phyloP scores from a whole-genome alignment of 2,113 vertebrate species.

The Felis catus region F.catus_Fca126_mat1.0 CM031412.1:131359001-131359500 shows the following conservation, averaged over 20 bases:
- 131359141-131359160: neutral
- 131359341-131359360: neutral
- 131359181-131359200: neutral
- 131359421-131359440: neutral
- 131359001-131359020: neutral
- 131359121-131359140: neutral
- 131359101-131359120: neutral
- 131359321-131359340: neutral
- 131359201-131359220: neutral
- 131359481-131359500: neutral
- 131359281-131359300: neutral
- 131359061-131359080: neutral
- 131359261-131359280: neutral
- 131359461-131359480: neutral
- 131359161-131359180: neutral
- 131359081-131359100: neutral
- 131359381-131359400: neutral
- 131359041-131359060: neutral
- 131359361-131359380: neutral
- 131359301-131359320: neutral
- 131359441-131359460: neutral
- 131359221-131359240: neutral
- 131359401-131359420: neutral
- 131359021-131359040: too few species aligned
- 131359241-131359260: neutral